A percentile compares a stretch with the other conserved stretches of the same genome.
These are phyloP conservation scores for Hystrix brachyura DNA, from an alignment of 2,113 vertebrate species.

Conservation along the genomic window DNA sequence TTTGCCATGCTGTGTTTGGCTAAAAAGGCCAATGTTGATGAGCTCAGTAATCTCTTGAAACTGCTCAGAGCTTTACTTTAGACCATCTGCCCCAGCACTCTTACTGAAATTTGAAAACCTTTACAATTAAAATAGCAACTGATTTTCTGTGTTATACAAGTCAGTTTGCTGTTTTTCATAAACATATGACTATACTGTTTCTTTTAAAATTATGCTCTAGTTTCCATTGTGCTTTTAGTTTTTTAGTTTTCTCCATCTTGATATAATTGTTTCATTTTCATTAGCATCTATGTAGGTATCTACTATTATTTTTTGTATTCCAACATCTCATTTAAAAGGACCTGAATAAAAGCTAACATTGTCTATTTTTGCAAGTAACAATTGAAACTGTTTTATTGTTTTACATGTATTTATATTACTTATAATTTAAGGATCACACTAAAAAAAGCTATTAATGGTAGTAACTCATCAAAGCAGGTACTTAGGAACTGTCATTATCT, in stretches of 20 bases:
- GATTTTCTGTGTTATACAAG: neutral
- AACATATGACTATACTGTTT: neutral
- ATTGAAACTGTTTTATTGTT: conserved; percentile 20
- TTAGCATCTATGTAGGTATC: neutral
- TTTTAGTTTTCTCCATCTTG: conserved; percentile 27
- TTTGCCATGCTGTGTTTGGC: neutral
- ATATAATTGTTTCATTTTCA: neutral
- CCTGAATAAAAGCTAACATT: neutral
- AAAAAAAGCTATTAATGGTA: neutral
- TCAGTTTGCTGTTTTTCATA: conserved; percentile 6
- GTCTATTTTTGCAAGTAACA: neutral
- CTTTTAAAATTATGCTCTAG: neutral
- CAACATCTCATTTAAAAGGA: conserved; percentile 1
- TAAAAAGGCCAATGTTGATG: neutral
- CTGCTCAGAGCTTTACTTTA: neutral
- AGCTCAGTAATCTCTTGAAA: conserved; percentile 28
- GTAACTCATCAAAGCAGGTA: conserved; percentile 36
- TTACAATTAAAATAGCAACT: conserved; percentile 36
- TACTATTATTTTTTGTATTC: neutral
- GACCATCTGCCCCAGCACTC: neutral
- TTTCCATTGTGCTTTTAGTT: neutral
- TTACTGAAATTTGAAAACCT: conserved; percentile 33
- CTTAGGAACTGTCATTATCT: neutral
- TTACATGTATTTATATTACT: conserved; percentile 38
- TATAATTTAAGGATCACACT: neutral